These are phyloP conservation scores for Sinotaia quadrata DNA, from an alignment of 2,888 invertebrate species.

Conservation along the genomic window DNA sequence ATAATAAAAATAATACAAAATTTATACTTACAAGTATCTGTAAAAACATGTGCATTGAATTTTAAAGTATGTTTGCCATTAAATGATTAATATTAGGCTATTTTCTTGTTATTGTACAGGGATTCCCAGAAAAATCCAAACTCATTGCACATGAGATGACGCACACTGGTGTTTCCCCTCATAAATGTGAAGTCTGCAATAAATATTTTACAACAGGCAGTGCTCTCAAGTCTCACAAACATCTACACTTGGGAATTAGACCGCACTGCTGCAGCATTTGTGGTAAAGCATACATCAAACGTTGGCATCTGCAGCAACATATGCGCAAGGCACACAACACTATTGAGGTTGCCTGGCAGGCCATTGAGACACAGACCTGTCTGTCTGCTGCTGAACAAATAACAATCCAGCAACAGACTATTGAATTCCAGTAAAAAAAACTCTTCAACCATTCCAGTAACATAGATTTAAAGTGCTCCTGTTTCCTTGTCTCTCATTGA, in stretches of 20 bases:
- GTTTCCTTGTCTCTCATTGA: no score
- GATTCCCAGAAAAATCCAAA: constrained; percentile 25
- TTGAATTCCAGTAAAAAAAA: no score
- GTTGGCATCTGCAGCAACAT: constrained; percentile 27
- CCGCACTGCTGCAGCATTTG: constrained; percentile 27
- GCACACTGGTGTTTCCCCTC: constrained; percentile 25
- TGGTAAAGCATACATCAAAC: constrained; percentile 34
- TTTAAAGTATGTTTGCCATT: no score
- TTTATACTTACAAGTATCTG: no score
- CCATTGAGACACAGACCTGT: background rate
- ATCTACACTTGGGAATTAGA: constrained; percentile 27
- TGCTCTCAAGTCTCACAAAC: constrained; percentile 30
- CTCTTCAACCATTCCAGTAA: no score
- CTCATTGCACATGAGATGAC: constrained; percentile 27
- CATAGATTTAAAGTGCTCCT: no score
- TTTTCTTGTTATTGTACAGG: constrained; percentile 6
- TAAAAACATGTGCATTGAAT: background rate
- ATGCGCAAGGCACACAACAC: constrained; percentile 22
- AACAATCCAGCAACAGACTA: background rate
- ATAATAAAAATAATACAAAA: no score
- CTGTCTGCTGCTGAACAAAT: constrained; percentile 3
- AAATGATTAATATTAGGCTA: no score
- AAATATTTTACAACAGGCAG: constrained; percentile 37
- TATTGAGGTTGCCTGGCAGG: constrained; percentile 9
- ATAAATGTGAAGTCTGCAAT: constrained; percentile 33